These are phyloP conservation scores for Meta bourneti DNA, from an alignment of 2,888 invertebrate genomes.

Conservation along the genomic window DNA sequence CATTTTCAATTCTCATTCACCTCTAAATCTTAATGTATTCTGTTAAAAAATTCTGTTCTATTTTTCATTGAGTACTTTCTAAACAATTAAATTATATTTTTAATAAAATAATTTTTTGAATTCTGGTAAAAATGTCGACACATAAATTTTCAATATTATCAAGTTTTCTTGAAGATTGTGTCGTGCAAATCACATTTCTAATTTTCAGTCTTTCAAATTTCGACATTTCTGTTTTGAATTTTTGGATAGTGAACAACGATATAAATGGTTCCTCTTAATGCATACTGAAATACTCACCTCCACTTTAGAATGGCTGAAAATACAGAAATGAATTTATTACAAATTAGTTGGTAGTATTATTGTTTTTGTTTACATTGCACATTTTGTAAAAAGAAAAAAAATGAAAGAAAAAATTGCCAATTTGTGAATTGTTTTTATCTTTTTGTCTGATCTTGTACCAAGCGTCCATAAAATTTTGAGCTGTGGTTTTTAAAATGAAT, in stretches of 20 bases:
- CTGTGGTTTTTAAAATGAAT: slow-evolving; percentile 66
- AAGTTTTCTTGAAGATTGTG: slow-evolving; percentile 9
- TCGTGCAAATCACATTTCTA: slow-evolving; percentile 42
- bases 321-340: slow-evolving; percentile 54
- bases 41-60: too few species aligned
- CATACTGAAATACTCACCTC: neutral
- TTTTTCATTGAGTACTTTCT: too few species aligned
- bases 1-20: too few species aligned
- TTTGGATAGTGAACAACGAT: neutral
- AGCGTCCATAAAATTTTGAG: slow-evolving; percentile 73
- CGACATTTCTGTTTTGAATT: neutral
- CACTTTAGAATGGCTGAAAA: slow-evolving; percentile 26
- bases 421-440: slow-evolving; percentile 60
- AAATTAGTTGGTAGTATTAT: slow-evolving; percentile 66
- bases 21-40: too few species aligned
- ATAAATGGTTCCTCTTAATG: slow-evolving; percentile 43
- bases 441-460: slow-evolving; percentile 63
- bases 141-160: too few species aligned
- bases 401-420: slow-evolving; percentile 58
- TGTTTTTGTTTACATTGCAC: slow-evolving; percentile 63
- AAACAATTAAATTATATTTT: too few species aligned
- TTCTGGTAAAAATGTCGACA: too few species aligned
- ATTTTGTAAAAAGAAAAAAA: slow-evolving; percentile 50
- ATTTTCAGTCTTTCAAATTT: slow-evolving; percentile 32
- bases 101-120: too few species aligned